These are phyloP conservation scores for Apantesis nais DNA, from an alignment of 2,888 invertebrate genomes.

Conservation along the genomic window DNA sequence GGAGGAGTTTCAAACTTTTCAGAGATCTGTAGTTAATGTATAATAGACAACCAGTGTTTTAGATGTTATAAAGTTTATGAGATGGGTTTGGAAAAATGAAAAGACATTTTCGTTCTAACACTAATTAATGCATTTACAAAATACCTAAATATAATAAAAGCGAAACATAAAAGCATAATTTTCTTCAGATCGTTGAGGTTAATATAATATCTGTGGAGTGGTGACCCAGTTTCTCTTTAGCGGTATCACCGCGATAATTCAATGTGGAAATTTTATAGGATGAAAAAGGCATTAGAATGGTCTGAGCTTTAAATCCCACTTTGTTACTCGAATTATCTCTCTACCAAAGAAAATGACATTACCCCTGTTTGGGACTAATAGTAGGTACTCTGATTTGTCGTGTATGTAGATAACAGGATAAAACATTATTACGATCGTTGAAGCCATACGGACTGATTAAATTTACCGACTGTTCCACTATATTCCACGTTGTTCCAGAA, in stretches of 20 bases:
- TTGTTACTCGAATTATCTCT: slow-evolving; percentile 28
- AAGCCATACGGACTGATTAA: too few relatives aligned
- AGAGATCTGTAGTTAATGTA: too few relatives aligned
- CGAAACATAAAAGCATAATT: slow-evolving; percentile 21
- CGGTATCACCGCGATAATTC: slow-evolving; percentile 43
- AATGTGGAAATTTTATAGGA: slow-evolving; percentile 39
- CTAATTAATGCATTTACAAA: too few relatives aligned
- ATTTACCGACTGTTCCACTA: too few relatives aligned
- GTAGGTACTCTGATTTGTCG: too few relatives aligned
- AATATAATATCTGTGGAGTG: slow-evolving; percentile 38
- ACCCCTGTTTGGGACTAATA: neutral
- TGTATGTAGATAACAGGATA: too few relatives aligned
- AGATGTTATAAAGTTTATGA: too few relatives aligned
- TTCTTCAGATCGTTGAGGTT: slow-evolving; percentile 26
- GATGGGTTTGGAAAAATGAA: slow-evolving; percentile 15
- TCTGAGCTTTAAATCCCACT: slow-evolving; percentile 19
- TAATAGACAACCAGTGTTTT: neutral
- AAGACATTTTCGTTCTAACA: too few relatives aligned
- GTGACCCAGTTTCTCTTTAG: slow-evolving; percentile 43
- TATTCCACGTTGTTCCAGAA: too few relatives aligned
- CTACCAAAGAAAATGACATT: neutral
- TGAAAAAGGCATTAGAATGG: slow-evolving; percentile 34
- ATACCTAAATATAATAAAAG: too few relatives aligned
- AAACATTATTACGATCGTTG: too few relatives aligned
- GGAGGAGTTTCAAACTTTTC: too few relatives aligned